Evolutionary conservation across 2,888 invertebrate species (phyloP).

Genomic region (Amblyjoppa proteus): DNA sequence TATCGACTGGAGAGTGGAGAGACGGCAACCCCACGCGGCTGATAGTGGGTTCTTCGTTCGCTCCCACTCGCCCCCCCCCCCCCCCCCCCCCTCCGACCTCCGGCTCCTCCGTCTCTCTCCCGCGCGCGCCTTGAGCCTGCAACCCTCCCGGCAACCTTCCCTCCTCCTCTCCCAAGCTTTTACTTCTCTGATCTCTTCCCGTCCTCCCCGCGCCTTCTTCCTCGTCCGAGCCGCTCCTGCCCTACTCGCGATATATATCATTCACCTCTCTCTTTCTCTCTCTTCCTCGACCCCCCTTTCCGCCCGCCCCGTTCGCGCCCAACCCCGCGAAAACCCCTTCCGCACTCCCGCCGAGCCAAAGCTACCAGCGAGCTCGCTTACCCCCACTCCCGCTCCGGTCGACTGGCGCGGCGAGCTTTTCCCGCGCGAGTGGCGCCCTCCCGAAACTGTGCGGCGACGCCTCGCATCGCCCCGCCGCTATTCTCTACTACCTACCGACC

Average conservation of each 20-base stretch:
- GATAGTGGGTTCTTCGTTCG: constrained; percentile 56
- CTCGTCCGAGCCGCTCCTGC: background rate
- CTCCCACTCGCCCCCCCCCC: constrained; percentile 54
- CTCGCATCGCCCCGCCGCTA: constrained; percentile 71
- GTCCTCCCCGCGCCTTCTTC: constrained; percentile 43
- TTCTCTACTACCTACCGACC: constrained; percentile 71
- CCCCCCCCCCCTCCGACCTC: constrained; percentile 17
- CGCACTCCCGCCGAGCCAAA: constrained; percentile 53
- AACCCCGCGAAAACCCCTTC: constrained; percentile 32
- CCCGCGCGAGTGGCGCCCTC: constrained; percentile 75
- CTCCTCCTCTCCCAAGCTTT: constrained; percentile 30
- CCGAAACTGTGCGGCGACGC: constrained; percentile 70
- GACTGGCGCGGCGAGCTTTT: constrained; percentile 68
- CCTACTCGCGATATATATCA: background rate
- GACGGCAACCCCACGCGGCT: constrained; percentile 66
- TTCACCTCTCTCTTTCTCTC: constrained; percentile 1
- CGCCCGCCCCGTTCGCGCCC: background rate
- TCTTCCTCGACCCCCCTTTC: background rate
- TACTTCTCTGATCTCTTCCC: constrained; percentile 42
- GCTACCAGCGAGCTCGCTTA: constrained; percentile 60
- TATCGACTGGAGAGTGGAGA: constrained; percentile 74
- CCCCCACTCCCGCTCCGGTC: constrained; percentile 40
- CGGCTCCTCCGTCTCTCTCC: constrained; percentile 25
- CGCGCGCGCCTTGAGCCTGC: background rate
- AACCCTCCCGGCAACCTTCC: constrained; percentile 33